A percentile compares a stretch with the other conserved stretches of the same genome.
Conservation (phyloP, 37 sponge, comb jelly and placozoan species). For the Aphrocallistes beatrix region DNA sequence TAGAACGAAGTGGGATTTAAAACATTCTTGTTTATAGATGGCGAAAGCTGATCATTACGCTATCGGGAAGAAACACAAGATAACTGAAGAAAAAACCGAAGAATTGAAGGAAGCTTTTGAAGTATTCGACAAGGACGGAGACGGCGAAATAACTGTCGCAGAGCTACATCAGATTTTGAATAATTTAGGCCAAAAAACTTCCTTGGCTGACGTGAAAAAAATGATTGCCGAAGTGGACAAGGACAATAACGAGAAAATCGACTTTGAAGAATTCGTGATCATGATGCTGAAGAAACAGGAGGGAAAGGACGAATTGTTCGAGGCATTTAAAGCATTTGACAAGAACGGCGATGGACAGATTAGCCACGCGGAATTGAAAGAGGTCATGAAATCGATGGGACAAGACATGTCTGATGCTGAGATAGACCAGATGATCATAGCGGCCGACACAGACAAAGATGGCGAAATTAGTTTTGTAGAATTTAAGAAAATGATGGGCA, state of each 20-base stretch:
- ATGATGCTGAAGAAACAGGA: neutral
- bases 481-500: neutral
- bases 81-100: neutral
- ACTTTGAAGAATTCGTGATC: constrained; percentile 17
- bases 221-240: neutral
- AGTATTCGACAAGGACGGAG: neutral
- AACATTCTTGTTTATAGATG: too few relatives aligned
- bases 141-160: neutral
- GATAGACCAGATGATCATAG: constrained; percentile 15
- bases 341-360: constrained; percentile 20
- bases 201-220: neutral
- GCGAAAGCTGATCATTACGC: too few relatives aligned
- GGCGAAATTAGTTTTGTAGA: constrained; percentile 10
- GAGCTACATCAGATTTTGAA: neutral
- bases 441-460: neutral
- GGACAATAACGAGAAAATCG: constrained; percentile 14
- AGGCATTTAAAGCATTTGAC: constrained; percentile 23
- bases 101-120: neutral
- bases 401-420: neutral
- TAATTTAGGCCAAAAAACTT: neutral
- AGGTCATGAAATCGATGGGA: constrained; percentile 23
- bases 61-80: neutral
- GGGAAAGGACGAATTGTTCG: neutral
- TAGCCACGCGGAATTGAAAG: neutral
- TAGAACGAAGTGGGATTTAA: too few relatives aligned